Conservation (phyloP, 2,113 vertebrate species). For the Sylvilagus bachmani region DNA sequence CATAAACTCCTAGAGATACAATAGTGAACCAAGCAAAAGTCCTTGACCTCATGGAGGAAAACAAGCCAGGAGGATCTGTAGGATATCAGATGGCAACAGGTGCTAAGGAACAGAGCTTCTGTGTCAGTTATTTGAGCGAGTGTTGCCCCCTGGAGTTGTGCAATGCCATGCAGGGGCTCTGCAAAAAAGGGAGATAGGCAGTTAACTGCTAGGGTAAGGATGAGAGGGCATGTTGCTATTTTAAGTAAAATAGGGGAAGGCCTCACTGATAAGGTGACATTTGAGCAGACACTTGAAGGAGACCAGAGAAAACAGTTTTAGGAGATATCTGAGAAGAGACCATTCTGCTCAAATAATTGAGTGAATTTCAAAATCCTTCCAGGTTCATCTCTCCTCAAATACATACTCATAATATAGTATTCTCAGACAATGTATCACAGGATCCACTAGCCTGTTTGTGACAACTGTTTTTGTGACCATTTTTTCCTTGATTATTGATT, state of each 20-base stretch:
- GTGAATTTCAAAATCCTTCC: conserved; percentile 27
- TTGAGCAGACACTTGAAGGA: conserved; percentile 50
- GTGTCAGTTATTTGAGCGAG: neutral
- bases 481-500: neutral
- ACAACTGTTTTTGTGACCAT: neutral
- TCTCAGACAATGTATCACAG: neutral
- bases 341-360: conserved; percentile 28
- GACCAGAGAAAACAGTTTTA: conserved; percentile 5
- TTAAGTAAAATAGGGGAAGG: conserved; percentile 30
- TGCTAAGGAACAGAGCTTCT: neutral
- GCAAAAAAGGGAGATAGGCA: neutral
- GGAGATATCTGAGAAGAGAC: conserved; percentile 43
- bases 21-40: neutral
- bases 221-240: neutral
- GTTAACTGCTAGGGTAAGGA: neutral
- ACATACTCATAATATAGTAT: neutral
- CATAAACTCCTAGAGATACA: neutral
- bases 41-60: neutral
- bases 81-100: neutral
- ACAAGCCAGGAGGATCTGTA: neutral
- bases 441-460: neutral
- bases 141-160: rapidly evolving
- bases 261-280: conserved; percentile 38
- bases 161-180: neutral
- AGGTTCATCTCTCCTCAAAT: neutral